These are phyloP conservation scores for Cacatua alba DNA, from an alignment of 2,113 vertebrate genomes.

Conservation along the genomic window DNA sequence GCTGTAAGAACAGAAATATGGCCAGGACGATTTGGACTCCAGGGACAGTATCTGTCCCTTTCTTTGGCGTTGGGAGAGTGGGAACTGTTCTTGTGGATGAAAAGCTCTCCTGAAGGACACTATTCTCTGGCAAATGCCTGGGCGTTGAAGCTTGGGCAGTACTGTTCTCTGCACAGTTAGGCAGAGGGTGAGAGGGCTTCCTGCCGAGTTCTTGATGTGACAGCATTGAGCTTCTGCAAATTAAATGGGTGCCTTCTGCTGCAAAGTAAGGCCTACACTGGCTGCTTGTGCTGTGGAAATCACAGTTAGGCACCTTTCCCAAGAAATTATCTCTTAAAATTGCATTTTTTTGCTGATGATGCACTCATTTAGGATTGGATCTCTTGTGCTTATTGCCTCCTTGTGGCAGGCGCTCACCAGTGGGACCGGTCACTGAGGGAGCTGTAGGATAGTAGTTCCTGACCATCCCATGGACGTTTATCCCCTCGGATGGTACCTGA, in stretches of 20 bases:
- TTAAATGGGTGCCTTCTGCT: constrained; percentile 10
- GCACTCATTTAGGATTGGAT: neutral
- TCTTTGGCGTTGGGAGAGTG: neutral
- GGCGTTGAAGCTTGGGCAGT: neutral
- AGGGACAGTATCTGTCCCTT: neutral
- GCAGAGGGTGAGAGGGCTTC: neutral
- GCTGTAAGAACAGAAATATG: neutral
- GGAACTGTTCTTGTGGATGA: neutral
- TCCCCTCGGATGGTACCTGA: neutral
- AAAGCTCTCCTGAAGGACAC: neutral
- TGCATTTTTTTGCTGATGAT: constrained; percentile 24
- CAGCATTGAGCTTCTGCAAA: neutral
- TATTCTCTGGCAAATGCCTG: neutral
- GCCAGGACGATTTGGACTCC: neutral
- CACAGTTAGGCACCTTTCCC: constrained; percentile 36
- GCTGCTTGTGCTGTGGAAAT: neutral
- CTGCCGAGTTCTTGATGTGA: neutral
- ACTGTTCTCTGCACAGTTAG: neutral
- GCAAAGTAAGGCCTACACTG: neutral
- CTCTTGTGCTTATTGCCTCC: neutral
- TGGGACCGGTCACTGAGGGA: neutral
- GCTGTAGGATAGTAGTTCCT: neutral
- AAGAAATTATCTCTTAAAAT: constrained; percentile 21
- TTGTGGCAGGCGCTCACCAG: neutral
- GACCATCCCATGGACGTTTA: neutral